Conservation (phyloP, 1,140 invertebrate genomes). For the Centruroides vittatus region DNA sequence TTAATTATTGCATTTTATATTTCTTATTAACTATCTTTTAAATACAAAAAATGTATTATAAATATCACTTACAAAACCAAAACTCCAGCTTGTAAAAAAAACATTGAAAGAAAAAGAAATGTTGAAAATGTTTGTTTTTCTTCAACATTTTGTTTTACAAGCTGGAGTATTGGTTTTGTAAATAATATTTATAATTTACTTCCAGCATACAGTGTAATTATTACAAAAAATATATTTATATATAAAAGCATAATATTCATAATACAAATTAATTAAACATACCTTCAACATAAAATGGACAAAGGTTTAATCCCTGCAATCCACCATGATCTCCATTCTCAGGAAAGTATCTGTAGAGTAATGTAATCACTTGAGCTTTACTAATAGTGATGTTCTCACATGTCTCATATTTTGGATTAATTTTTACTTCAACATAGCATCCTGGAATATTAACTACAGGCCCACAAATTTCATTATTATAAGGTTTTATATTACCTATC, state of each 20-base stretch:
- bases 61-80: too few relatives aligned
- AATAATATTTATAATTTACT: too few relatives aligned
- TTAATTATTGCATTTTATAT: too few relatives aligned
- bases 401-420: conserved; percentile 9
- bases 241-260: neutral
- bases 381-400: neutral
- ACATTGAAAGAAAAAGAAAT: too few relatives aligned
- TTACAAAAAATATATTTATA: neutral
- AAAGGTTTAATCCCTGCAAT: conserved; percentile 6
- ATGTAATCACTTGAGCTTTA: conserved; percentile 10
- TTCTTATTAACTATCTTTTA: too few relatives aligned
- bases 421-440: conserved; percentile 4
- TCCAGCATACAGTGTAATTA: too few relatives aligned
- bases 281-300: conserved; percentile 14
- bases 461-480: conserved; percentile 9
- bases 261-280: neutral
- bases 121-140: too few relatives aligned
- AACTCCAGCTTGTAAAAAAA: too few relatives aligned
- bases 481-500: neutral
- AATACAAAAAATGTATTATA: too few relatives aligned
- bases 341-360: conserved; percentile 14
- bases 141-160: too few relatives aligned
- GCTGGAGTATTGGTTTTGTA: too few relatives aligned
- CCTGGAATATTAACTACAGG: conserved; percentile 7
- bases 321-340: conserved; percentile 5